Percentiles rank a stretch among this genome's conserved stretches.
These are phyloP conservation scores for Diaphora mendica DNA, from an alignment of 2,888 invertebrate species.

Conservation along the genomic window DNA sequence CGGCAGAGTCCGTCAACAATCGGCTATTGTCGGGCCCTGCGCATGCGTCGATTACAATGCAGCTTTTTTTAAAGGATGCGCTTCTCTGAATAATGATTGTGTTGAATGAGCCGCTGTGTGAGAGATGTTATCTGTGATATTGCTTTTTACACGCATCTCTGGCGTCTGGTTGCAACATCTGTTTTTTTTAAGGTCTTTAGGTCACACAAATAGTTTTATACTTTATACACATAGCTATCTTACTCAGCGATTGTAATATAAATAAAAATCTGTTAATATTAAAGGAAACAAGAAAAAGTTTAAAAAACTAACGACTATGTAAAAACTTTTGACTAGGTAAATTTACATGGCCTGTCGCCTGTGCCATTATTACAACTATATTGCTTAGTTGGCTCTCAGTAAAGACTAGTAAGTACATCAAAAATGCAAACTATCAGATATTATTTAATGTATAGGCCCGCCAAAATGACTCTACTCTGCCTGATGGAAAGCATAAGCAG, in stretches of 20 bases:
- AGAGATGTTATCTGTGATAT: slow-evolving; percentile 17
- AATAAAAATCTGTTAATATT: background rate
- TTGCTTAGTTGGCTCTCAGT: too few species aligned
- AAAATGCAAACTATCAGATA: too few species aligned
- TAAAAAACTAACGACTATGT: too few species aligned
- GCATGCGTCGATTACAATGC: slow-evolving; percentile 28
- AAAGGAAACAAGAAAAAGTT: background rate
- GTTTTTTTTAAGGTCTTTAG: slow-evolving; percentile 4
- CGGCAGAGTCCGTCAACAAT: slow-evolving; percentile 46
- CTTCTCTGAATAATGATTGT: slow-evolving; percentile 28
- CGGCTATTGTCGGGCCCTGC: slow-evolving; percentile 39
- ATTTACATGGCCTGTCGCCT: too few species aligned
- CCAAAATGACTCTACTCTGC: too few species aligned
- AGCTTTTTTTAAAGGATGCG: slow-evolving; percentile 25
- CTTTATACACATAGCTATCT: background rate
- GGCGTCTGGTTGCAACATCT: background rate
- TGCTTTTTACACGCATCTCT: slow-evolving; percentile 13
- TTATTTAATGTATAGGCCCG: too few species aligned
- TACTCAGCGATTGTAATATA: background rate
- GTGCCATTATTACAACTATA: too few species aligned
- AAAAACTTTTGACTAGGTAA: too few species aligned
- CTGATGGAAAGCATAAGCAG: too few species aligned
- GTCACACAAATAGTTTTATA: background rate
- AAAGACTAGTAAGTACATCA: too few species aligned
- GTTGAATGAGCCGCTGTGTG: slow-evolving; percentile 8